Base-by-base conservation (phyloP, 1,140 invertebrate genomes). In the Eciton burchellii region DNA sequence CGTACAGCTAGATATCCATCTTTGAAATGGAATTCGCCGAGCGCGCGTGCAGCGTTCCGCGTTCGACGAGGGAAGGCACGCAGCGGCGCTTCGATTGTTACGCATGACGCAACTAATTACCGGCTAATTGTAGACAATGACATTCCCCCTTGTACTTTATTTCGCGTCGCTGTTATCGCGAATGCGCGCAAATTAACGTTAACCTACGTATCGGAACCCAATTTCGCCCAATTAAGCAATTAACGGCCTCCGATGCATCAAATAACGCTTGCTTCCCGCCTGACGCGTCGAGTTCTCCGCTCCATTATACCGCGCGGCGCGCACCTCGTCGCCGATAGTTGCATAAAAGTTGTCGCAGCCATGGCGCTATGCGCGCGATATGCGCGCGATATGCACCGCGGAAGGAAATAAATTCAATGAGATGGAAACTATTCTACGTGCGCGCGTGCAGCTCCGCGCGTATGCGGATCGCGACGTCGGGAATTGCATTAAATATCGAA, bases 201-300 rank as follows among this genome's bases (percentile, higher is more conserved):
- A 85, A 85, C 52, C 52, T 52, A 73, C 62, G 26, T 81, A 65
- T 73, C 77, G 70, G 45, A 84, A 86, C 49, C 26, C 68, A 81
- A 86, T 85, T 77, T 73, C 54, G 63, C 71, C 70, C 83, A 85
- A 86, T 85, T 85, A 86, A 86, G 83, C 84, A 84, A 85, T 70
- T 79, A 84, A 81, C 57, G 63, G 66, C 77, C 65, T 71, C 60
- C 68, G 54, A 73, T 35, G 54, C 54, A 60, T 81, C 77, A 81
- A 73, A 81, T 81, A 73, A 71, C 65, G 43, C 54, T 81, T 54
- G 65, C 59, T 81, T 81, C 29, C 68, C 57, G 71, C 49, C 29
- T 59, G 35, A 47, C 82, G 56, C 56, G 47, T 14, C 24, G 52
- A 43, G 16, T 24, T 60, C 45, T 60, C 19, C 43, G 35, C 35